Evolutionary conservation across 2,797 vertebrate species (phyloP).

Genomic region (Mus spretus): DNA sequence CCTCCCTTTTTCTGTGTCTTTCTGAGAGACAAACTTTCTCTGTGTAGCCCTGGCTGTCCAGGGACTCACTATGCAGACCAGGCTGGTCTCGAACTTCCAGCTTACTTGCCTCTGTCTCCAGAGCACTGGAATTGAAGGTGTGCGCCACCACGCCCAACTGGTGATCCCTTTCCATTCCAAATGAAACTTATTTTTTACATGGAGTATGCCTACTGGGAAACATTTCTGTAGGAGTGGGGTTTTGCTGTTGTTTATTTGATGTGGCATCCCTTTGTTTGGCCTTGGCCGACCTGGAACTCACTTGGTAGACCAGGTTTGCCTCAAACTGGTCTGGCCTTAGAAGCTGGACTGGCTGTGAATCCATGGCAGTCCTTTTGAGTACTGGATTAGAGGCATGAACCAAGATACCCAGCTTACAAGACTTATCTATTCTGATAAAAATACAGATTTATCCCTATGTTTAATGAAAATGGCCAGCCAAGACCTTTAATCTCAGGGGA

Average conservation of each 20-base stretch:
- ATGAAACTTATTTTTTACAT: neutral
- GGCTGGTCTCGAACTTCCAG: neutral
- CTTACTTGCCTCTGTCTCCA: neutral
- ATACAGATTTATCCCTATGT: neutral
- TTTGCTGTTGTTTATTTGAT: neutral
- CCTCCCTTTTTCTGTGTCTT: neutral
- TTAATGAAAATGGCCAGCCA: neutral
- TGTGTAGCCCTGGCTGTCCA: neutral
- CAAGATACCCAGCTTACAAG: neutral
- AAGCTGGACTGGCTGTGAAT: neutral
- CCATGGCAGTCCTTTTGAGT: neutral
- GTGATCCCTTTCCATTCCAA: neutral
- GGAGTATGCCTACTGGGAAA: neutral
- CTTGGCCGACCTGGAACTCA: neutral
- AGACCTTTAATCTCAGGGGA: neutral
- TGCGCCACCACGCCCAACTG: neutral
- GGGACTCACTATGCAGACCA: neutral
- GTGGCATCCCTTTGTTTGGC: neutral
- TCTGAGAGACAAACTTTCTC: neutral
- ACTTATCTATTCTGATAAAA: neutral
- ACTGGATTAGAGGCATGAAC: neutral
- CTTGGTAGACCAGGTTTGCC: neutral
- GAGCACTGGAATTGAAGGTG: neutral
- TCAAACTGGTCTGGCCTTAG: neutral
- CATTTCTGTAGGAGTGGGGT: neutral